These are phyloP conservation scores for Thalpophila matura DNA, from an alignment of 2,888 invertebrate genomes.

Conservation along the genomic window DNA sequence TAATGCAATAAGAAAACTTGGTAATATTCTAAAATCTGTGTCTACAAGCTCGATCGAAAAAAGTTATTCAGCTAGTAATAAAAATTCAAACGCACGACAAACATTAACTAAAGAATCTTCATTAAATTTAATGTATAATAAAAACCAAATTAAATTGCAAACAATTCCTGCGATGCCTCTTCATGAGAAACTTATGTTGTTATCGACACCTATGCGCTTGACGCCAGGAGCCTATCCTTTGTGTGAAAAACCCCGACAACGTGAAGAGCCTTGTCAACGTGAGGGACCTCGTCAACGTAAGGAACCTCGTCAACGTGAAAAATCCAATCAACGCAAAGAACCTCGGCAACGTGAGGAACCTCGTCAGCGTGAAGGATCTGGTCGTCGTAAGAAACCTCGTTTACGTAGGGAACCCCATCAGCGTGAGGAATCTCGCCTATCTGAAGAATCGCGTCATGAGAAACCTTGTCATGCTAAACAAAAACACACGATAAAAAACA, in stretches of 20 bases:
- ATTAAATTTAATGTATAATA: not conserved
- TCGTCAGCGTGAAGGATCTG: not conserved
- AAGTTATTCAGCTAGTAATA: not conserved
- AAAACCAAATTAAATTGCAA: conserved; percentile 10
- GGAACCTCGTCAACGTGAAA: not conserved
- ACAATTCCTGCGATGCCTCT: not conserved
- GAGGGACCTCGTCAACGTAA: not conserved
- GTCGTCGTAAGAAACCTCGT: not conserved
- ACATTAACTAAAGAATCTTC: not conserved
- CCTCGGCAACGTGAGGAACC: not conserved
- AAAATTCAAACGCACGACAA: not conserved
- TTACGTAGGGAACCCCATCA: not conserved
- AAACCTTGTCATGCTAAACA: not conserved
- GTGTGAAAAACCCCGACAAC: not conserved
- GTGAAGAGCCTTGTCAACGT: not conserved
- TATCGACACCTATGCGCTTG: conserved; percentile 3
- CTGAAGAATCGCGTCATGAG: not conserved
- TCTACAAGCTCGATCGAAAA: conserved; percentile 16
- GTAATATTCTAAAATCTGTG: not conserved
- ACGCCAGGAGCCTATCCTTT: not conserved
- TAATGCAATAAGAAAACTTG: not conserved
- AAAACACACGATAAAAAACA: not conserved
- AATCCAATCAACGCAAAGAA: not conserved
- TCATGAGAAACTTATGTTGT: not conserved
- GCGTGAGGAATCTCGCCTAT: not conserved